Evolutionary conservation across 1,140 invertebrate genomes (phyloP).

Genomic region (Pissodes strobi): DNA sequence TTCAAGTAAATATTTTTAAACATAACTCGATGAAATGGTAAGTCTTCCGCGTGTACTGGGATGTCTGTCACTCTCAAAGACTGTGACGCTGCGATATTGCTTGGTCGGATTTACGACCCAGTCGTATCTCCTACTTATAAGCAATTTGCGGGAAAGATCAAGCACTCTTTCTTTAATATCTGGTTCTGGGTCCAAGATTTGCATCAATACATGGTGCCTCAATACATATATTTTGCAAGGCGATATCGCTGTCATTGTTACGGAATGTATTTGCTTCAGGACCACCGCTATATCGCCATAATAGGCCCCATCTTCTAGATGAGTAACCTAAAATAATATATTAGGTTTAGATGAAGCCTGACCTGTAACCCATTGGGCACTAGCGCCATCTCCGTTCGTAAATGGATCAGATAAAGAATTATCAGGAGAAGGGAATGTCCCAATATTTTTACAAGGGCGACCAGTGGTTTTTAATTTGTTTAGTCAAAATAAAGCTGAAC

Average conservation of each 20-base stretch:
- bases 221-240: background rate
- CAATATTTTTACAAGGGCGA: no score
- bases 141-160: background rate
- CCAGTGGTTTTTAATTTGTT: no score
- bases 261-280: background rate
- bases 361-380: background rate
- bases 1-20: no score
- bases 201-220: background rate
- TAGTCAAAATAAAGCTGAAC: no score
- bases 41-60: no score
- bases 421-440: slow-evolving; percentile 15
- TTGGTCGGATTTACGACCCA: no score
- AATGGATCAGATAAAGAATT: slow-evolving; percentile 24
- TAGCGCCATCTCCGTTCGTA: slow-evolving; percentile 9
- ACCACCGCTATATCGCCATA: slow-evolving; percentile 14
- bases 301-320: slow-evolving; percentile 5
- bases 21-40: no score
- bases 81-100: no score
- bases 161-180: background rate
- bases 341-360: background rate
- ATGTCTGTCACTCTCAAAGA: no score
- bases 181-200: background rate
- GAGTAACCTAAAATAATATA: slow-evolving; percentile 1
- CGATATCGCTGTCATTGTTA: slow-evolving; percentile 13
- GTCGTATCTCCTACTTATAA: background rate